A percentile compares a stretch with the other conserved stretches of the same genome.
These are phyloP conservation scores for Eueides isabella DNA, from an alignment of 1,140 invertebrate species.

Conservation along the genomic window DNA sequence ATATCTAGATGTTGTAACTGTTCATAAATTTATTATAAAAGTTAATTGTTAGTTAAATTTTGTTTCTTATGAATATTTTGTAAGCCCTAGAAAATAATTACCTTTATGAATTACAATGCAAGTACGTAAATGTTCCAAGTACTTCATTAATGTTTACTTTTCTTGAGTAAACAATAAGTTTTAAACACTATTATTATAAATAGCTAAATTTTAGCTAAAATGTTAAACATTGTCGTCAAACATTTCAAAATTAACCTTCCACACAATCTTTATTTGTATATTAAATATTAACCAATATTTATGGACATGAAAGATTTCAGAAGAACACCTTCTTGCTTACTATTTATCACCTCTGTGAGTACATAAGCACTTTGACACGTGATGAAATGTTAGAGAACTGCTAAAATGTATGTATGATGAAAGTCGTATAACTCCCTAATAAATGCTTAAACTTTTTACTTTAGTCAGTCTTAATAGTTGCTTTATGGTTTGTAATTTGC, in stretches of 20 bases:
- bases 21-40: no score
- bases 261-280: constrained; percentile 11
- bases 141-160: not conserved
- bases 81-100: no score
- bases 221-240: not conserved
- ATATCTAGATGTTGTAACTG: no score
- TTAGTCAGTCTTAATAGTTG: not conserved
- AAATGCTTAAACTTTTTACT: not conserved
- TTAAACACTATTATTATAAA: not conserved
- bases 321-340: not conserved
- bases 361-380: not conserved
- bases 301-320: constrained; percentile 17
- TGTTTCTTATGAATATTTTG: no score
- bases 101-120: no score
- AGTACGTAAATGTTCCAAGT: not conserved
- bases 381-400: not conserved
- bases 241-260: not conserved
- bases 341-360: constrained; percentile 7
- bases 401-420: not conserved
- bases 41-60: no score
- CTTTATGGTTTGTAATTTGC: no score
- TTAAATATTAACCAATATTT: constrained; percentile 14
- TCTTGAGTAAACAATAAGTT: not conserved
- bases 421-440: not conserved
- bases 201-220: constrained; percentile 2